These are phyloP conservation scores for Opisthocomus hoazin DNA, from an alignment of 2,113 vertebrate genomes.

Conservation along the genomic window DNA sequence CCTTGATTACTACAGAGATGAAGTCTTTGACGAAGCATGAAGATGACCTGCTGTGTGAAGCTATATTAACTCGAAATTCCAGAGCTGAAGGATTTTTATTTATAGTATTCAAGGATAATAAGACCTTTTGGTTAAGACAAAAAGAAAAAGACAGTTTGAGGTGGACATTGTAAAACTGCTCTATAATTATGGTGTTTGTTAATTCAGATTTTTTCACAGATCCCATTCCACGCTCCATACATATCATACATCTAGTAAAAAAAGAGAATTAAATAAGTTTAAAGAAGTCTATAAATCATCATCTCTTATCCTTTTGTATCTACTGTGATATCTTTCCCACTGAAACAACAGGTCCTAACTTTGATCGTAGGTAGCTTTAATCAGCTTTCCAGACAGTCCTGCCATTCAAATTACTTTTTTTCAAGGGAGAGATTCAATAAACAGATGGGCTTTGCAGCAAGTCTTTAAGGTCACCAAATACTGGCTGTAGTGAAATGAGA, in stretches of 20 bases:
- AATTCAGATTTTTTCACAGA: neutral
- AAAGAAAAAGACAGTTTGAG: neutral
- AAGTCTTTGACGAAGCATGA: neutral
- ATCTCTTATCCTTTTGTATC: neutral
- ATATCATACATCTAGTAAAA: neutral
- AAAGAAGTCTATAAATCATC: neutral
- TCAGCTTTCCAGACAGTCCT: neutral
- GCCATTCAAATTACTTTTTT: neutral
- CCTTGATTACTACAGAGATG: neutral
- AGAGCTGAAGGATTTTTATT: neutral
- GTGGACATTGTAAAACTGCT: neutral
- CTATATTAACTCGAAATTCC: neutral
- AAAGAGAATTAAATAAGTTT: neutral
- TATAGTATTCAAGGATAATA: neutral
- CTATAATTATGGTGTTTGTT: neutral
- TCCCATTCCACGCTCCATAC: neutral
- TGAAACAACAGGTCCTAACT: neutral
- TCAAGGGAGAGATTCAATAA: neutral
- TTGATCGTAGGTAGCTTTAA: neutral
- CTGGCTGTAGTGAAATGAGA: conserved; percentile 12
- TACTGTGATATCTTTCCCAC: neutral
- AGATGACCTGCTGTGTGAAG: neutral
- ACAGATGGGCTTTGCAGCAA: conserved; percentile 25
- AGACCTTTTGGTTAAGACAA: neutral
- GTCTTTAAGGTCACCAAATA: conserved; percentile 21